Conservation (phyloP, 2,888 invertebrate genomes). For the Linnaemya tessellans region DNA sequence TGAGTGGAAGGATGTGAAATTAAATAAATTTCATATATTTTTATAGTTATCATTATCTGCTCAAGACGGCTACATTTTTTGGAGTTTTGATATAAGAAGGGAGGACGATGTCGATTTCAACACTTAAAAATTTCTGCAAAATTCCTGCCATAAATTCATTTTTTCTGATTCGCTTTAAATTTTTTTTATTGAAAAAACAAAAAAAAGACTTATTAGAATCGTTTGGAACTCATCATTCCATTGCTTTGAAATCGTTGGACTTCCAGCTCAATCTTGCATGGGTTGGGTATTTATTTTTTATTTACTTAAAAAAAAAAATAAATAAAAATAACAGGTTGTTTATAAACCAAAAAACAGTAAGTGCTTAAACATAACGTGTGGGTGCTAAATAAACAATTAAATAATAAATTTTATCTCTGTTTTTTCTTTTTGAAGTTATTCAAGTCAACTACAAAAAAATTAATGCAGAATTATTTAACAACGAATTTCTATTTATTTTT, state of each 20-base stretch:
- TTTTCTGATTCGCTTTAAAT: no score
- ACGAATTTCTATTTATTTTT: not conserved
- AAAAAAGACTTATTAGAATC: not conserved
- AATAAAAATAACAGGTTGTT: not conserved
- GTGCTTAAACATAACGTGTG: not conserved
- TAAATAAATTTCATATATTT: not conserved
- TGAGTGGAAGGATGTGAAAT: slow-evolving; percentile 6
- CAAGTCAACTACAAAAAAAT: not conserved
- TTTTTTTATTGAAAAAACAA: not conserved
- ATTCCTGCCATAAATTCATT: no score
- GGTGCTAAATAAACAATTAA: slow-evolving; percentile 18
- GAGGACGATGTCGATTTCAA: no score
- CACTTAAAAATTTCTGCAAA: no score
- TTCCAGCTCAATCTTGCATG: not conserved
- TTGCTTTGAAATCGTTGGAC: no score
- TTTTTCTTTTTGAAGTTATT: not conserved
- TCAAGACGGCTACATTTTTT: not conserved
- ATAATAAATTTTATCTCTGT: slow-evolving; percentile 6
- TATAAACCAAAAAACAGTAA: slow-evolving; percentile 2
- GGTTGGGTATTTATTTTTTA: not conserved
- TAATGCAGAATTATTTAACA: not conserved
- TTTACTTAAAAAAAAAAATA: not conserved
- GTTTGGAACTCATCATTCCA: not conserved
- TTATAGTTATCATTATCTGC: not conserved
- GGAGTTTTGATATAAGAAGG: no score